These are phyloP conservation scores for Tragelaphus eurycerus DNA, from an alignment of 2,797 vertebrate species.

Conservation along the genomic window DNA sequence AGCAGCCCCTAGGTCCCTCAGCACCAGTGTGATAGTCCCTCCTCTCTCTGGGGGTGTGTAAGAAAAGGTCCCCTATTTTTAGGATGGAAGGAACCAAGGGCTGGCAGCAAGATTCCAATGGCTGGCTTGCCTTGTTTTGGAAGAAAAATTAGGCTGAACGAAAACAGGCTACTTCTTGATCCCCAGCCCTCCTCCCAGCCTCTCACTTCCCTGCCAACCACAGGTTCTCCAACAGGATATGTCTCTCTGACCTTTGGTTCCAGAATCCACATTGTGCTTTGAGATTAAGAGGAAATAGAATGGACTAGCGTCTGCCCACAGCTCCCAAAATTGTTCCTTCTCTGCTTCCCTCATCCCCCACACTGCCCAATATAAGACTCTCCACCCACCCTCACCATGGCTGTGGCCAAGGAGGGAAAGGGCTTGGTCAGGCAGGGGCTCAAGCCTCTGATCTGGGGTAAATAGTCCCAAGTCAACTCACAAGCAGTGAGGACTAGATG, in stretches of 20 bases:
- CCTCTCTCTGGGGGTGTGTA: not conserved
- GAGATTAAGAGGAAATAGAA: conserved; percentile 53
- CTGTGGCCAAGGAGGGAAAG: not conserved
- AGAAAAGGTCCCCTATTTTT: conserved; percentile 18
- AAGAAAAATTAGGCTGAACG: not conserved
- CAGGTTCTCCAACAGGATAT: not conserved
- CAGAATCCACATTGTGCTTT: conserved; percentile 65
- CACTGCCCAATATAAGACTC: not conserved
- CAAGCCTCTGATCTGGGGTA: not conserved
- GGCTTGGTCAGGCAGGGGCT: not conserved
- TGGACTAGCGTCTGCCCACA: not conserved
- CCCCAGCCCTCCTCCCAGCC: not conserved
- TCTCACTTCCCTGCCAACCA: not conserved
- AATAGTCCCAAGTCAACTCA: not conserved
- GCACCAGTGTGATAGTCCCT: conserved; percentile 58
- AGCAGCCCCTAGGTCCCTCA: conserved; percentile 47
- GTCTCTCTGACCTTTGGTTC: conserved; percentile 34
- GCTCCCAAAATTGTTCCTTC: not conserved
- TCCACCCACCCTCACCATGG: not conserved
- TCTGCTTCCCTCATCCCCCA: not conserved
- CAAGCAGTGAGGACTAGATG: not conserved
- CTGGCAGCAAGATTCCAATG: not conserved
- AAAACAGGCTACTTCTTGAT: not conserved
- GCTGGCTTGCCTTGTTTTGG: not conserved
- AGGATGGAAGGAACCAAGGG: not conserved